These are phyloP conservation scores for Acromyrmex charruanus DNA, from an alignment of 1,140 invertebrate species.

Conservation along the genomic window DNA sequence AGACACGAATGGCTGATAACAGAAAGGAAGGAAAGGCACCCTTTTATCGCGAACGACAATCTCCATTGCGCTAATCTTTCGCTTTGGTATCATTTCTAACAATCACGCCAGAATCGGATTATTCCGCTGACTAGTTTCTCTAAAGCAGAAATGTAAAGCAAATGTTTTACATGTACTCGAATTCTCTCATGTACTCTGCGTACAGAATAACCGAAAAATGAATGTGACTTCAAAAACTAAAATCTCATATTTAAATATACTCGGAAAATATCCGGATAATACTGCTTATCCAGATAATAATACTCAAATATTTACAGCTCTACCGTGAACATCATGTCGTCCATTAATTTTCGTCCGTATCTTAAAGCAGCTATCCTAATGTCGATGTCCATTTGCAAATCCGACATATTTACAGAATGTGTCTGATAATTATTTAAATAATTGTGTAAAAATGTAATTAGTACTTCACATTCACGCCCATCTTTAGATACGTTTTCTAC, in stretches of 20 bases:
- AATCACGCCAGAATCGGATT: conserved; percentile 5
- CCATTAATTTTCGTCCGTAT: not conserved
- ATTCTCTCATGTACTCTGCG: not conserved
- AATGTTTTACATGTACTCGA: not conserved
- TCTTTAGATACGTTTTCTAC: not conserved
- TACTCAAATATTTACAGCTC: not conserved
- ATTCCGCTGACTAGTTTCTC: not conserved
- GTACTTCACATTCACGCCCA: not conserved
- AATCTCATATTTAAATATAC: not conserved
- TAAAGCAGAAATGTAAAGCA: not conserved
- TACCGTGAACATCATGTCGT: not conserved
- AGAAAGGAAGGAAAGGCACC: not conserved
- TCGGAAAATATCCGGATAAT: not conserved
- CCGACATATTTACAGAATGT: not conserved
- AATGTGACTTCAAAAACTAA: not conserved
- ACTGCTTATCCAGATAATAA: not conserved
- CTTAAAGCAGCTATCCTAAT: not conserved
- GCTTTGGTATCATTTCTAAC: conserved; percentile 26
- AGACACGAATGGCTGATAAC: conserved; percentile 1
- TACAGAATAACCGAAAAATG: not conserved
- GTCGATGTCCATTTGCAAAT: not conserved
- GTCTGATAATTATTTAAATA: not conserved
- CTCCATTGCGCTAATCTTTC: conserved; percentile 56
- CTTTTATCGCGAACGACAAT: conserved; percentile 72
- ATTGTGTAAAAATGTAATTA: conserved; percentile 5